Conservation (phyloP, 2,888 invertebrate genomes). For the Ceraclea dissimilis region DNA sequence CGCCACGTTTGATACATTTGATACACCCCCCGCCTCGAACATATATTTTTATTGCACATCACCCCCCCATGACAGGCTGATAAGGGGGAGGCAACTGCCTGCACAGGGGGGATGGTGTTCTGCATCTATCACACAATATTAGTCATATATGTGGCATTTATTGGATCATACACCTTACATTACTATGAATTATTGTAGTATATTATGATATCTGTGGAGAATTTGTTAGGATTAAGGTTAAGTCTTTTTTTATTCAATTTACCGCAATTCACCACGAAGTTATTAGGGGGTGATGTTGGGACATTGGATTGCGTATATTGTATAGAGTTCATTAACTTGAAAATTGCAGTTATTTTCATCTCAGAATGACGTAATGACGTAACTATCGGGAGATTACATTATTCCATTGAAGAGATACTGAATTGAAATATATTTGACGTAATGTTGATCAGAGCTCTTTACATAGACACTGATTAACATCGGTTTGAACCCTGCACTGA, state of each 20-base stretch:
- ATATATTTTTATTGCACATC: neutral
- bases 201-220: neutral
- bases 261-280: neutral
- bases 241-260: neutral
- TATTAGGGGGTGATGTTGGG: too few relatives aligned
- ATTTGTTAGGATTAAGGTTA: neutral
- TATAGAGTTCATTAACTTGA: too few relatives aligned
- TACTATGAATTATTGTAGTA: neutral
- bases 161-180: neutral
- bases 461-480: too few relatives aligned
- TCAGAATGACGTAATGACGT: too few relatives aligned
- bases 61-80: neutral
- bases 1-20: conserved; percentile 2
- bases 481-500: too few relatives aligned
- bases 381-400: too few relatives aligned
- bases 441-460: too few relatives aligned
- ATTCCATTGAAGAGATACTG: too few relatives aligned
- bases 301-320: too few relatives aligned
- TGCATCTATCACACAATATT: neutral
- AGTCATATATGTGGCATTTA: neutral
- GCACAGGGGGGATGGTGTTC: neutral
- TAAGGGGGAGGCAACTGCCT: neutral
- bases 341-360: too few relatives aligned
- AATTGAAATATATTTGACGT: too few relatives aligned
- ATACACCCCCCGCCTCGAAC: neutral